A percentile compares a stretch with the other conserved stretches of the same genome.
Conservation (phyloP, 2,888 invertebrate genomes). For the Cheilosia vulpina region DNA sequence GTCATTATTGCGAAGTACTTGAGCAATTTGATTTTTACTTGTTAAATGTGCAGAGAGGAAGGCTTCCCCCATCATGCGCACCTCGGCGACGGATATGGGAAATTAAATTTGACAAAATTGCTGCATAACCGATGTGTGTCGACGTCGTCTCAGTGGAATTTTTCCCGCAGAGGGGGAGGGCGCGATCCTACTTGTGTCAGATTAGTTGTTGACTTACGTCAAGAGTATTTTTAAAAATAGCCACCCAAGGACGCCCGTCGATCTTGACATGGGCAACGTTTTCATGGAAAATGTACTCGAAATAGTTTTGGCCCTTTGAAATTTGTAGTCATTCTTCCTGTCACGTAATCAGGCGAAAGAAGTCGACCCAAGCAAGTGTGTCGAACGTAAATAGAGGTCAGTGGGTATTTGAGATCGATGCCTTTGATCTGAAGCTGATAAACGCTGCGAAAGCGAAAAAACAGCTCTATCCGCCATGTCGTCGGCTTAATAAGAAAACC, state of each 20-base stretch:
- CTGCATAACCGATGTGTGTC: slow-evolving; percentile 23
- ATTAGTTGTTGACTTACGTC: slow-evolving; percentile 44
- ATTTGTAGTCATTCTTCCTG: too few relatives aligned
- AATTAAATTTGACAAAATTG: slow-evolving; percentile 26
- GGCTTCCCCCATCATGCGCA: not conserved
- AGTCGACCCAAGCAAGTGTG: too few relatives aligned
- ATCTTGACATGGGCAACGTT: not conserved
- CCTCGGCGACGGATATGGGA: slow-evolving; percentile 6
- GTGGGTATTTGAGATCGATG: too few relatives aligned
- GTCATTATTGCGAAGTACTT: slow-evolving; percentile 49
- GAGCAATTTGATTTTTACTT: slow-evolving; percentile 32
- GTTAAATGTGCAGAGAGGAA: slow-evolving; percentile 12
- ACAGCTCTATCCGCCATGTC: too few relatives aligned
- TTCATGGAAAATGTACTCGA: slow-evolving; percentile 11
- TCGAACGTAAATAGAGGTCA: too few relatives aligned
- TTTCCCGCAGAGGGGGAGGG: slow-evolving; percentile 5
- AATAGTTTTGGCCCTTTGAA: not conserved
- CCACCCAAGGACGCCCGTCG: slow-evolving; percentile 8
- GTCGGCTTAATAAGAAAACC: too few relatives aligned
- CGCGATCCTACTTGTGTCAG: not conserved
- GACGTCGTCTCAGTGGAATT: slow-evolving; percentile 11
- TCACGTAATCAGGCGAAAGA: too few relatives aligned
- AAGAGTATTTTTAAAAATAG: slow-evolving; percentile 38
- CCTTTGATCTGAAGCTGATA: too few relatives aligned
- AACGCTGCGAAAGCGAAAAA: too few relatives aligned